Evolutionary conservation across 2,888 invertebrate genomes (phyloP).

Genomic region (Cantharis flavilabris): DNA sequence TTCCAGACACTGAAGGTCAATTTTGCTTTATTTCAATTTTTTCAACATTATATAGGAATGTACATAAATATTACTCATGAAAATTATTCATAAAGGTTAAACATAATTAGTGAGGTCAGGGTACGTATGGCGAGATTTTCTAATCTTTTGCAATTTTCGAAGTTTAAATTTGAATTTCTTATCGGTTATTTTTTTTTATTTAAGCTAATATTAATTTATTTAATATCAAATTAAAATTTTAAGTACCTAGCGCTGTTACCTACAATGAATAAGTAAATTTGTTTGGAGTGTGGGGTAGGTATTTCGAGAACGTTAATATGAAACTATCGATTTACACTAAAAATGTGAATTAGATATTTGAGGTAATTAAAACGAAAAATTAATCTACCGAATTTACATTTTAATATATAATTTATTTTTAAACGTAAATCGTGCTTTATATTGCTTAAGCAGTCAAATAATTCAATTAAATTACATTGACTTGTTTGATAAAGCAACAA

Average conservation of each 20-base stretch:
- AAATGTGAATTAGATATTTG: background rate
- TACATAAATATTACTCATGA: background rate
- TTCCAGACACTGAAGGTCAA: background rate
- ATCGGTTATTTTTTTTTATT: too few relatives aligned
- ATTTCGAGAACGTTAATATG: background rate
- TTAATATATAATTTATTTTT: background rate
- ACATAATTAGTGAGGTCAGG: background rate
- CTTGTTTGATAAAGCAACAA: background rate
- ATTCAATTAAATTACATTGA: background rate
- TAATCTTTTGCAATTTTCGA: background rate
- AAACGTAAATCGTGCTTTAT: background rate
- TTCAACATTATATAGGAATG: background rate
- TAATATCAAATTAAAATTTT: too few relatives aligned
- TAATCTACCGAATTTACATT: background rate
- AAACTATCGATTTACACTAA: background rate
- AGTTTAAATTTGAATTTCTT: background rate
- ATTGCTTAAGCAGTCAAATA: background rate
- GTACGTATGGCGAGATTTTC: background rate
- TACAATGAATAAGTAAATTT: background rate
- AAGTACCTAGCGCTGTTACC: too few relatives aligned
- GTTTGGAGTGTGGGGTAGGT: background rate
- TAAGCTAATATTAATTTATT: too few relatives aligned
- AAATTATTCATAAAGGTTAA: background rate
- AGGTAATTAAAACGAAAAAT: background rate
- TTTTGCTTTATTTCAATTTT: background rate